Base-by-base conservation (phyloP, 2,888 invertebrate species). In the Dryobotodes eremita region DNA sequence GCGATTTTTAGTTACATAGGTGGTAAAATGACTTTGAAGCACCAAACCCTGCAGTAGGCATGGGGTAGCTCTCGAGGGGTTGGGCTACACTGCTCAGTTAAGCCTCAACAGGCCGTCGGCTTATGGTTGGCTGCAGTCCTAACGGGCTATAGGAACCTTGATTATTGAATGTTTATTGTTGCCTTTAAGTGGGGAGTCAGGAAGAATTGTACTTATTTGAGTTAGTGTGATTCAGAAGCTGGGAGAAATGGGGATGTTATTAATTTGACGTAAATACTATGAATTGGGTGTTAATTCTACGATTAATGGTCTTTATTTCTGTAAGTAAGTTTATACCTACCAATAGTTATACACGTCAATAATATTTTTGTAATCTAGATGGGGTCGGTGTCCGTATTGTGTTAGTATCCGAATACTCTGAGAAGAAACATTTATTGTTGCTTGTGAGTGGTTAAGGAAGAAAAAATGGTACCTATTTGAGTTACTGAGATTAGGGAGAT, bases 61-160 rank as follows among this genome's bases (percentile, higher is more conserved):
- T 72, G 66, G 59, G 72, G 80, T n/a, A 78, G 77, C 70, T 53
- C 13, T 68, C 55, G 79, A 88, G 84, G 76, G 77, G 80, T 79
- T 81, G 81, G 75, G 61, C 85, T 36, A 76, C 61, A 72, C 65
- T 62, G 69, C 65, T 68, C 46, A 26, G 86, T 71, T 88, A 86
- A 88, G 88, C 89, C 81, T 75, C 80, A 50, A 70, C 77, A 86
- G 57, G 82, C 88, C 88, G 89, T 61, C 88, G 88, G 88, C 84
- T 88, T 83, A 88, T 71, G 88, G 89, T 83, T 84, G 88, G 84
- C 71, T 71, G 48, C 46, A 55, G 50, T 46, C 46, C 20, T 61
- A 17, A 26, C 48, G 10, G 13, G 64, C 74, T 84, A 8, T 84
- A 87, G 10, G 42, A 71, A 74, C 50, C 71, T 65, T 50, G 64